Conservation (phyloP, 2,797 vertebrate species). For the Rhabdophis nuchalis region DNA sequence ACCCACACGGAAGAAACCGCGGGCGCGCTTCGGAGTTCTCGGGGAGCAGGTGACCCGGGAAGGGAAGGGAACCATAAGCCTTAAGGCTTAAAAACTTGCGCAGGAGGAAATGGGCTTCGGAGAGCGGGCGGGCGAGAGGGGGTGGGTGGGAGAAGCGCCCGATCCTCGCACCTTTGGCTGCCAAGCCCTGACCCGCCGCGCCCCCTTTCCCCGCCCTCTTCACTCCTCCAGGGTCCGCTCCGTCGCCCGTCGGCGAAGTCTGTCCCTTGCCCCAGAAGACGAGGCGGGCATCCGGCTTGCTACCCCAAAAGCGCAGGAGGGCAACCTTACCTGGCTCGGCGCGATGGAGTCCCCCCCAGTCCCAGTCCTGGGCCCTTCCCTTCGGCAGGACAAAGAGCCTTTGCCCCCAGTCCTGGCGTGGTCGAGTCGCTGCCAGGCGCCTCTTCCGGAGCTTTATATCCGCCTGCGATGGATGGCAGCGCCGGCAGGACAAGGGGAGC, state of each 20-base stretch:
- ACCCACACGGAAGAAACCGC: background rate
- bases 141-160: too few species aligned
- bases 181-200: background rate
- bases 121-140: background rate
- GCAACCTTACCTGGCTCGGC: slow-evolving; percentile 20
- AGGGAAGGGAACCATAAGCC: too few species aligned
- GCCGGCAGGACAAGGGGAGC: background rate
- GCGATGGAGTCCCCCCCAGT: background rate
- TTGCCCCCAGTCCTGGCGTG: background rate
- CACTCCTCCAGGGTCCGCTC: background rate
- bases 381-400: slow-evolving; percentile 18
- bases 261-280: too few species aligned
- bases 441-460: background rate
- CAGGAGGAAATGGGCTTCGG: background rate
- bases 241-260: background rate
- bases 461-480: slow-evolving; percentile 12
- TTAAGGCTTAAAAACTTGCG: slow-evolving; percentile 7
- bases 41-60: background rate
- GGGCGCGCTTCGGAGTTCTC: background rate
- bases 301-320: background rate
- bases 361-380: background rate
- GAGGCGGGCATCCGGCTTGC: background rate
- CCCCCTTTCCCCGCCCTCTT: accelerated
- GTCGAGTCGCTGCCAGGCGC: background rate
- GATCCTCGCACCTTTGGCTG: background rate